phyloP scores from a whole-genome alignment of 2,113 vertebrate genomes.

The Fukomys damarensis region DNA sequence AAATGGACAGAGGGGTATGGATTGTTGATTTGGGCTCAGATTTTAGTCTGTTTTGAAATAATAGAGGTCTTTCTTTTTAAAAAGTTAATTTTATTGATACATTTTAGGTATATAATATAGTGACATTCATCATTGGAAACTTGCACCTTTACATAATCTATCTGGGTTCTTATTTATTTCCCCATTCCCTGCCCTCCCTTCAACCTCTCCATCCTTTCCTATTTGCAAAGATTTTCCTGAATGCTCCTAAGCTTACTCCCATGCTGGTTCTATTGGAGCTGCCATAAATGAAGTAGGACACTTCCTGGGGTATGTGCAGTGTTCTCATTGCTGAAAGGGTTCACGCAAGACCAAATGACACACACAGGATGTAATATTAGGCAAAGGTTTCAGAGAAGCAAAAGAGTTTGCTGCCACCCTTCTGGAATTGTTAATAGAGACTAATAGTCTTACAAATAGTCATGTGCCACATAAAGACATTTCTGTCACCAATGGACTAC shows the following conservation, averaged over 20 bases:
- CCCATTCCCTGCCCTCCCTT: too few species aligned
- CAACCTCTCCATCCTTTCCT: too few species aligned
- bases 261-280: fast-evolving
- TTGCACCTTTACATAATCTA: too few species aligned
- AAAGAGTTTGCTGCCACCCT: not conserved
- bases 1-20: not conserved
- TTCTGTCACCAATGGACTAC: not conserved
- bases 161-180: too few species aligned
- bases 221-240: not conserved
- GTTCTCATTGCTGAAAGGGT: not conserved
- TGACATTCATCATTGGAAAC: too few species aligned
- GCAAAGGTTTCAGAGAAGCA: not conserved
- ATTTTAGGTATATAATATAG: too few species aligned
- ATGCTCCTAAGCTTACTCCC: not conserved
- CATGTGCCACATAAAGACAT: not conserved
- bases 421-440: not conserved
- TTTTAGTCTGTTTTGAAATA: not conserved
- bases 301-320: not conserved
- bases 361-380: not conserved
- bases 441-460: not conserved
- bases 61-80: not conserved
- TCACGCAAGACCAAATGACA: not conserved
- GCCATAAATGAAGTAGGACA: not conserved
- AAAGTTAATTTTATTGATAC: too few species aligned
- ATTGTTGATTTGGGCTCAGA: not conserved